Base-by-base conservation (phyloP, 1,140 invertebrate genomes). In the Macrocentrus cingulum region DNA sequence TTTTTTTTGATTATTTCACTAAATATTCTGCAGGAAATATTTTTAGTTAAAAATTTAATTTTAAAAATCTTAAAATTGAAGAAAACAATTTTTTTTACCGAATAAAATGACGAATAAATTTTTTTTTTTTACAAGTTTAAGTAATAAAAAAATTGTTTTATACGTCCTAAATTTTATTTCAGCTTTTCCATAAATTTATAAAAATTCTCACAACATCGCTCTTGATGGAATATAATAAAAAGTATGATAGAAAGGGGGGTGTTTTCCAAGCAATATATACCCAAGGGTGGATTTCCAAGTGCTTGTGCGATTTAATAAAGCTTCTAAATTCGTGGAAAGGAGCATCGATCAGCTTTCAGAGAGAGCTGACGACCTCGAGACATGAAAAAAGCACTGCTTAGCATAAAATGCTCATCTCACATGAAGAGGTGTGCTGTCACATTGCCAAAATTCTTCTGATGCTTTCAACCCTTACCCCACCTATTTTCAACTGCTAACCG, bases 361-460 rank as follows among this genome's bases (percentile, higher is more conserved):
- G 15, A 37, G 36, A 8, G 29, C 13, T 6, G 53, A 32, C 9
- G 36, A 25, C 49, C 7, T 36, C 5, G 54, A 29, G 54, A 54
- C 36, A 49, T 36, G 46, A 62, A 59, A n/a, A 62, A 56, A 56
- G 39, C 29, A 42, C 56, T 62, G 56, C 46, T 62, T 62, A 59
- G 60, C 60, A 59, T 62, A 59, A 52, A 59, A 58, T 59, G 25
- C 51, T 62, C 60, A 41, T 62, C 59, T 45, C 13, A 25, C 44
- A 34, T 6, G 34, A 39, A 44, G 22, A 19, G 58, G 34, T n/a
- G n/a, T n/a, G 25, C 49, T 51, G 32, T 29, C 25, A 11, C 15
- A 19, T 32, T 54, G 60, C 49, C 60, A 49, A 61, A 61, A 61
- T 61, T 57, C 39, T 42, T 42, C 54, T 52, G 54, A 57, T 61